Evolutionary conservation across 2,888 invertebrate genomes (phyloP), one percentile per base, ranked within the genome.

Genomic region (Chrysomela aeneicollis): DNA sequence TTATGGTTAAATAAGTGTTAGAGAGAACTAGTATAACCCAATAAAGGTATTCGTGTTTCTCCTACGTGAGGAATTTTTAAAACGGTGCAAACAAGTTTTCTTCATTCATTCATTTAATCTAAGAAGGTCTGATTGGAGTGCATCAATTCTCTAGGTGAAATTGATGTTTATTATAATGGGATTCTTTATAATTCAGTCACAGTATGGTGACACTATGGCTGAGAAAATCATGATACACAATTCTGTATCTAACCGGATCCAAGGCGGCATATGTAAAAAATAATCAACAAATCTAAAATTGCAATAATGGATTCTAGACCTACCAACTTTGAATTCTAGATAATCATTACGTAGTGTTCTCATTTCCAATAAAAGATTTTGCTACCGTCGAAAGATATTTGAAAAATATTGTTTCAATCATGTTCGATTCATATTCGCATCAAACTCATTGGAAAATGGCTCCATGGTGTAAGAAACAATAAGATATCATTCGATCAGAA

Each of bases 1-100:
- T 42, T 42, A 42, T 42, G n/a, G 15, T 42, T 12, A 42, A 42
- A n/a, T n/a, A n/a, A 15, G 42, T 42, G 42, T 42, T 42, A 42
- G 42, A 42, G 42, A 42, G 42, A 42, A 42, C 42, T 42, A 42
- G 42, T 42, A 58, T 21, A 51, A 51, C 55, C 59, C 46, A 63
- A 59, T 59, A 59, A 59, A 59, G 59, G 51, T 51, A 61, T 58
- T 58, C 37, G 58, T 53, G 57, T 62, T 60, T 60, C 59, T 49
- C 42, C 52, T 63, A 63, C 63, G 66, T 66, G 51, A 19, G 58
- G 62, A 51, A 57, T 63, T 58, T 55, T 47, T 59, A 64, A 67
- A 67, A 62, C 59, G 51, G 61, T 67, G 67, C 55, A 46, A 67
- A 63, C 64, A 49, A 64, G 64, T 64, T 64, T 64, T 62, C 64